Evolutionary conservation across 2,888 invertebrate genomes (phyloP), one percentile per base, ranked within the genome.

Genomic region (Clunio marinus): DNA sequence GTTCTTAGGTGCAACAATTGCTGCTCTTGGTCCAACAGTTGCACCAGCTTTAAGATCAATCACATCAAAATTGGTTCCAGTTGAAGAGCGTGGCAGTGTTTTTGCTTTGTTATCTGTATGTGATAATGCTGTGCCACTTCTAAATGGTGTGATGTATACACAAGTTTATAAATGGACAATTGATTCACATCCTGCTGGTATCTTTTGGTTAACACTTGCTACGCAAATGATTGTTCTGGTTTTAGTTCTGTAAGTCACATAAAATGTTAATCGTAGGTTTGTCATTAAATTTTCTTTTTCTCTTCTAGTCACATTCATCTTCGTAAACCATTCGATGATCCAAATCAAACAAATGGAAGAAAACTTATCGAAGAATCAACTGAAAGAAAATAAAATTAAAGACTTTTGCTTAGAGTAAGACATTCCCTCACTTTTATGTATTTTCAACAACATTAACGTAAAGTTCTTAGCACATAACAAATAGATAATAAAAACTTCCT

Each of bases 21-120:
- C 88, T 7, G 85, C 88, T n/a, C 78, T 90, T 24, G 63, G 62
- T 0, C 91, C 91, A 0, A 83, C 88, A 59, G 88, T 89, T 0
- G 89, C 88, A 0, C 90, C 91, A 0, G 86, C 90, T 69, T 82
- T 92, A 69, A 82, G 92, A n/a, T 88, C 91, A 0, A 87, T 91
- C 83, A 85, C 88, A 0, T 91, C 91, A 0, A 92, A 92, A 79
- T 81, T 89, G 24, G 84, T 91, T 27, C 83, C 87, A 0, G 77
- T 83, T 1, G 80, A 83, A 37, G 91, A 92, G 75, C 83, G 89
- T 79, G 92, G 91, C 82, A 89, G 89, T 75, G 85, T 88, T 0
- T 90, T 89, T 74, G 87, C 91, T 0, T 81, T 91, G 70, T 79
- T 92, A 5, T 85, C 90, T 0, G 89, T 90, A 0, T 90, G 89